A percentile compares a stretch with the other conserved stretches of the same genome.
phyloP scores from a whole-genome alignment of 2,113 vertebrate genomes.

The Vidua chalybeata region DNA sequence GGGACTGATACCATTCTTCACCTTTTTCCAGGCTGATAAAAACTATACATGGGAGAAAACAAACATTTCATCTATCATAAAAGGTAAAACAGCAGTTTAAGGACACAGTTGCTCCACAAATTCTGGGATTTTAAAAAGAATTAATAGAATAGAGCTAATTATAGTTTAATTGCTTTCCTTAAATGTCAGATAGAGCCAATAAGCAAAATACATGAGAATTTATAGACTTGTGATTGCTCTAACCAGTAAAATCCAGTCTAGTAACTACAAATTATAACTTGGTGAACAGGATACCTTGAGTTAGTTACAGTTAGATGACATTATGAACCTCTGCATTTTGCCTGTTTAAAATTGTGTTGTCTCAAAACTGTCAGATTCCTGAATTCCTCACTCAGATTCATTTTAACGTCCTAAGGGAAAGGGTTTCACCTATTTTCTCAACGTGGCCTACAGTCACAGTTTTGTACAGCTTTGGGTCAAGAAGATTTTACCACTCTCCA shows the following conservation, averaged over 20 bases:
- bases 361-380: background rate
- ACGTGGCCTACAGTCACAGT: background rate
- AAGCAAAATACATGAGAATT: background rate
- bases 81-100: background rate
- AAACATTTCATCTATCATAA: background rate
- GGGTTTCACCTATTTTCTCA: background rate
- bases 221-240: background rate
- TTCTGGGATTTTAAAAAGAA: background rate
- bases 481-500: background rate
- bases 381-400: background rate
- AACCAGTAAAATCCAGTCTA: background rate
- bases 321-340: background rate
- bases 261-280: background rate
- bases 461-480: background rate
- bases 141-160: background rate
- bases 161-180: background rate
- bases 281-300: background rate
- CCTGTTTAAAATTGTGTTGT: background rate
- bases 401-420: background rate
- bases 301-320: background rate
- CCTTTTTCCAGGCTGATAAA: background rate
- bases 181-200: background rate
- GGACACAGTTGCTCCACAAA: background rate
- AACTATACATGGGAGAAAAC: background rate
- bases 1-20: too few species aligned